Base-by-base conservation (phyloP, 2,888 invertebrate species). In the Xylophagus ater region DNA sequence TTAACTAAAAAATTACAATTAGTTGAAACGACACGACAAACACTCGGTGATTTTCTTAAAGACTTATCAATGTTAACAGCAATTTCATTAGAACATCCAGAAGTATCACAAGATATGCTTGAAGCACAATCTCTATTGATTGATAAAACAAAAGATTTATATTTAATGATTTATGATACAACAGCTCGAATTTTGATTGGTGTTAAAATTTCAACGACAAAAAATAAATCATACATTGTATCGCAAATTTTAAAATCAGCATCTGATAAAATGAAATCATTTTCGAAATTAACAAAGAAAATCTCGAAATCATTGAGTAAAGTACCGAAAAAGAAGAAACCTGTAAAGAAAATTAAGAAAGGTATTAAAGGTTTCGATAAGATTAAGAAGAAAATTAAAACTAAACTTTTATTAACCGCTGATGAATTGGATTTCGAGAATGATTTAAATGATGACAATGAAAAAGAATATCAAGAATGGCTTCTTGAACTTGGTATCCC, bases 41-140 rank as follows among this genome's bases (percentile, higher is more conserved):
- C 19, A 8, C 17, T 37, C 23, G 31, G 29, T 4, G 14, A 15
- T 17, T 31, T 37, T 10, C 23, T 37, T n/a, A 31, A 23, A 12
- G 30, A 37, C n/a, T 12, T 37, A 12, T 37, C 37, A 6, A 31
- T 31, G 17, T 13, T 37, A 10, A 31, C 37, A 10, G 15, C 31
- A 15, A n/a, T 4, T 2, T 28, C 29, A 4, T 7, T 37, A 12
- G n/a, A n/a, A n/a, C n/a, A 31, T 23, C 4, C 21, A 37, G 7
- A 20, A 9, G 2, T 17, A 23, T 4, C 23, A 30, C 24, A 24
- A 31, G 30, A 37, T n/a, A 13, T 37, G 3, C 31, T 31, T 5
- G 13, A 23, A 3, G 24, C 31, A 2, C 17, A 24, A 4, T 6
- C n/a, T 9, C 21, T 31, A 4, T 24, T 37, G 2, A 5, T 37